Base-by-base conservation (phyloP, 2,113 vertebrate genomes). In the Ceuthmochares aereus region DNA sequence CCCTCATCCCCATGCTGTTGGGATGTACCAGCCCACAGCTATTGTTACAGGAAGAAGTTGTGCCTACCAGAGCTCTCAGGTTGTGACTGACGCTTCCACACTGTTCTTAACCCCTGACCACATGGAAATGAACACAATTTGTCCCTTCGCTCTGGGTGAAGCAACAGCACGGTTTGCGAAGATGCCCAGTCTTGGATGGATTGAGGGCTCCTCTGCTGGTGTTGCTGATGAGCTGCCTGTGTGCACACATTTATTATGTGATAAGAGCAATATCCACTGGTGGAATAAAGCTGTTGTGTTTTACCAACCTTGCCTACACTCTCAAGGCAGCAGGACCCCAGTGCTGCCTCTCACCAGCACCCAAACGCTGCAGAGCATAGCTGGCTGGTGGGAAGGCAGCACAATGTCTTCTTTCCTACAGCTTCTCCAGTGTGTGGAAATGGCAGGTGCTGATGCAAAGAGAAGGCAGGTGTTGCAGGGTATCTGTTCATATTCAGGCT, bases 1-100 rank as follows among this genome's bases (percentile, higher is more conserved):
- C 55, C 40, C 27, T 22, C 9, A 25, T 45, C 30, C 18, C 34
- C 1, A 1, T 30, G 29, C 36, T 0, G 0, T 36, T 30, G 34
- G 70, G 54, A n/a, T 5, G 16, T 2, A 2, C 22, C 87, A 82
- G 56, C 70, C 87, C 47, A 10, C 66, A 78, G 43, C 75, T 58
- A 25, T 23, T 6, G 12, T 30, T 42, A 10, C 7, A 8, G 29
- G 10, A 37, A 47, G 62, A 32, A 62, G 15, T 19, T 4, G 4
- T 66, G 32, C 42, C 72, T 86, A 58, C 23, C 42, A 18, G 47
- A 45, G 62, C 66, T 75, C 23, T 54, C 45, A 6, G 52, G 18
- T 4, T 75, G 45, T 51, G 32, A 1, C 15, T 34, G 54, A 56
- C 85, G 72, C 55, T 22, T 11, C 80, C 17, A 5, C 62, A 8